phyloP scores from a whole-genome alignment of 2,113 vertebrate species.

The Alaudala cheleensis region DNA sequence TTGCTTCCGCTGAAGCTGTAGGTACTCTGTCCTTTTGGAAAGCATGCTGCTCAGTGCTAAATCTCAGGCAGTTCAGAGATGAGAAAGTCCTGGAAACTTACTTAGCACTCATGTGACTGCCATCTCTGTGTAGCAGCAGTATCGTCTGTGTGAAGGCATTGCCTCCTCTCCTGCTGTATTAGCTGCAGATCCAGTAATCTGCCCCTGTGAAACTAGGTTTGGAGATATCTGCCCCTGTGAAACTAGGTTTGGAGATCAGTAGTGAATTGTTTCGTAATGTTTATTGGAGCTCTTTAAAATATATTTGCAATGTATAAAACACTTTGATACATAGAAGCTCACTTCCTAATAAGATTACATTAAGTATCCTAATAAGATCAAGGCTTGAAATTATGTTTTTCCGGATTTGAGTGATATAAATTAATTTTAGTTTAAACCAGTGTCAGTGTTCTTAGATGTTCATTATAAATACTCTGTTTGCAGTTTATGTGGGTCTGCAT shows the following conservation, averaged over 20 bases:
- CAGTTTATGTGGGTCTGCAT: slow-evolving; percentile 28
- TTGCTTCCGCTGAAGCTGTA: slow-evolving; percentile 31
- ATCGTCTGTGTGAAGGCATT: neutral
- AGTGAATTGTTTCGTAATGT: slow-evolving; percentile 49
- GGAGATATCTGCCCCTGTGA: slow-evolving; percentile 27
- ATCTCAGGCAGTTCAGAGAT: slow-evolving; percentile 34
- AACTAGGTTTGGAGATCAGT: slow-evolving; percentile 35
- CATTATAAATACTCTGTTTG: neutral
- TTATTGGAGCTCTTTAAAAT: slow-evolving; percentile 58
- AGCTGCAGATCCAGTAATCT: slow-evolving; percentile 15
- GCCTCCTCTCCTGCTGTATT: neutral
- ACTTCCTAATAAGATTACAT: slow-evolving; percentile 66
- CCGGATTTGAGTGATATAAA: slow-evolving; percentile 67
- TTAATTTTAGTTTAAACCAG: slow-evolving; percentile 63
- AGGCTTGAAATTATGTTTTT: slow-evolving; percentile 69
- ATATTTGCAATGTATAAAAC: slow-evolving; percentile 59
- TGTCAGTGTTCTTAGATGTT: slow-evolving; percentile 51
- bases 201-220: slow-evolving; percentile 30
- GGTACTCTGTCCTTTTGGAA: slow-evolving; percentile 44
- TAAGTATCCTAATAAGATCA: slow-evolving; percentile 69
- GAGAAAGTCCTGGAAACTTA: slow-evolving; percentile 41
- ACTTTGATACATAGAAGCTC: slow-evolving; percentile 64
- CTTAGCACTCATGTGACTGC: neutral
- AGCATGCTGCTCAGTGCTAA: neutral
- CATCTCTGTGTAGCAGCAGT: neutral